Evolutionary conservation across 2,888 invertebrate genomes (phyloP).

Genomic region (Stomorhina lunata): DNA sequence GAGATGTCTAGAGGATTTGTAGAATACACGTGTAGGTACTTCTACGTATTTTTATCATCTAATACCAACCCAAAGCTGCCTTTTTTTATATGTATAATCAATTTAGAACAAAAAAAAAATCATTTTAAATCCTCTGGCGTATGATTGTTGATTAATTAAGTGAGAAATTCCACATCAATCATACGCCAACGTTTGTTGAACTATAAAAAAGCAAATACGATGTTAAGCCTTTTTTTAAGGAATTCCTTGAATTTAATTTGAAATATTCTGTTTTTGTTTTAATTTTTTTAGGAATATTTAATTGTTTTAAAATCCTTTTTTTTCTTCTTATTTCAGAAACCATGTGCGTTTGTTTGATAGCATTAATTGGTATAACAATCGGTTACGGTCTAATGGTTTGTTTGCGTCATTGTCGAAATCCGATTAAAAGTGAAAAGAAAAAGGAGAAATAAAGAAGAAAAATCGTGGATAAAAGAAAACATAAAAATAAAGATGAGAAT

Average conservation of each 20-base stretch:
- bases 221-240: too few relatives aligned
- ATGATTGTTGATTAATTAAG: too few relatives aligned
- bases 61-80: too few relatives aligned
- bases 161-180: too few relatives aligned
- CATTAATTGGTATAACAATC: constrained; percentile 36
- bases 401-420: constrained; percentile 51
- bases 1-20: too few relatives aligned
- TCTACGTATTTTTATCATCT: too few relatives aligned
- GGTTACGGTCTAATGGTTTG: constrained; percentile 26
- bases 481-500: not conserved
- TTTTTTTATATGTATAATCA: too few relatives aligned
- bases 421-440: constrained; percentile 15
- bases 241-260: not conserved
- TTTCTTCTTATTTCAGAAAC: not conserved
- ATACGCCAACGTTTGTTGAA: too few relatives aligned
- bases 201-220: too few relatives aligned
- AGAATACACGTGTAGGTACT: too few relatives aligned
- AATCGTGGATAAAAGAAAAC: not conserved
- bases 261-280: not conserved
- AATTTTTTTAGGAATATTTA: not conserved
- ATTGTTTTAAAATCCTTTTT: not conserved
- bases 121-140: too few relatives aligned
- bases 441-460: constrained; percentile 20
- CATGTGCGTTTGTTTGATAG: constrained; percentile 15
- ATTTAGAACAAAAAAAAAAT: too few relatives aligned